Evolutionary conservation across 2,797 vertebrate genomes (phyloP), one percentile per base, ranked within the genome.

Genomic region (Malacoctenus gilli): DNA sequence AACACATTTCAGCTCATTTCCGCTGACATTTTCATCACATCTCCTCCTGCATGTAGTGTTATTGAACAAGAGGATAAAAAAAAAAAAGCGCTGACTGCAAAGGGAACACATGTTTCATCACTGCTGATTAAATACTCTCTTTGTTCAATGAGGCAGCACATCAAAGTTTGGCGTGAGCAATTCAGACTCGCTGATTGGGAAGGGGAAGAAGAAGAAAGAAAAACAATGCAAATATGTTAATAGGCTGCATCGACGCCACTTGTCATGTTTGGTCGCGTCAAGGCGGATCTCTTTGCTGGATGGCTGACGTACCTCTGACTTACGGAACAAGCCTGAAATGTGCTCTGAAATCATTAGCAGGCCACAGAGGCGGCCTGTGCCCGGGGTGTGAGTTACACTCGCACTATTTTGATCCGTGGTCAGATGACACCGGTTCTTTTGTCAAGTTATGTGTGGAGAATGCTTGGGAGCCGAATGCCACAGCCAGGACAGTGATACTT

Each of bases 341-440:
- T 84, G 81, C 81, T 78, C 84, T 86, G 89, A 93, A 92, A 92
- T 91, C 92, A 92, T 92, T 92, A 92, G 87, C 75, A 63, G 80
- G 78, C 83, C 81, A 60, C 71, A 78, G 68, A 80, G 85, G 68
- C 77, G 16, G 84, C 79, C 83, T 85, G 87, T 85, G 83, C 74
- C 79, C 61, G n/a, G 68, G 84, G 90, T 90, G 85, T 89, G 80
- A 83, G 87, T 93, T 91, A 89, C 89, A 83, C 77, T 86, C 79
- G 70, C 89, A 87, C 92, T 93, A 93, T 92, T 93, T 92, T 91
- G 81, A 92, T 92, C 91, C 80, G 80, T 50, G 75, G 90, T 90
- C 90, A 92, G 87, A 91, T 92, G 91, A 93, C 89, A 89, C 89
- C 82, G n/a, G 79, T 87, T 89, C 90, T 91, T 91, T 92, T 92